Conservation (phyloP, 1,140 invertebrate species). For the Sminthurinus signatus region DNA sequence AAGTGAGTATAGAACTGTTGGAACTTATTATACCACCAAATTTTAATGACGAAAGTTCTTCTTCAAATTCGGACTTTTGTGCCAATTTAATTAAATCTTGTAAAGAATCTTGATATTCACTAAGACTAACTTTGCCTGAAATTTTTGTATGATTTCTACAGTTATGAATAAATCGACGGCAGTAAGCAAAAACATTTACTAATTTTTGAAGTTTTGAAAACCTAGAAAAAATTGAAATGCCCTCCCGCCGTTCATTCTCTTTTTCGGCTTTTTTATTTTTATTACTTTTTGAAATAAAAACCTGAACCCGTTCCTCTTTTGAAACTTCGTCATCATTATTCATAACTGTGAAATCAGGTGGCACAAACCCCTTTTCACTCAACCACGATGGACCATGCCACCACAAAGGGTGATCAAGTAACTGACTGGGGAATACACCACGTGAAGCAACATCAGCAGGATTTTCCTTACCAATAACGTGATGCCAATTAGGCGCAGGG, state of each 20-base stretch:
- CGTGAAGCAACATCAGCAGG: conserved; percentile 10
- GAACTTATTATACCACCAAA: conserved; percentile 13
- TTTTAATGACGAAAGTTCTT: background rate
- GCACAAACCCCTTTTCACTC: background rate
- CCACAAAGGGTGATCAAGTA: conserved; percentile 2
- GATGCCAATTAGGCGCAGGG: background rate
- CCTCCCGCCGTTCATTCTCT: background rate
- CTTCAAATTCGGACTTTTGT: background rate
- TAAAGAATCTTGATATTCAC: background rate
- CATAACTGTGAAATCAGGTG: background rate
- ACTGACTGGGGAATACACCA: background rate
- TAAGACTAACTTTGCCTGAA: background rate
- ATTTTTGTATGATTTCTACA: background rate
- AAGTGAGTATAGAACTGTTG: conserved; percentile 22
- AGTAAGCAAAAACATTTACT: background rate
- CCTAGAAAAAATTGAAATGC: background rate
- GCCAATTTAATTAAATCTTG: background rate
- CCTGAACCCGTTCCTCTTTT: too few species aligned
- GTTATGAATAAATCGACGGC: background rate
- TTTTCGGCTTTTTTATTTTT: background rate
- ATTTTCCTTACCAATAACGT: background rate
- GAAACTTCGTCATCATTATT: background rate
- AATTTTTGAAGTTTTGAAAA: background rate
- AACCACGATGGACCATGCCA: conserved; percentile 8
- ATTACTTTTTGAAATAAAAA: too few species aligned